Evolutionary conservation across 2,113 vertebrate species (phyloP).

Genomic region (Marcusenius ussheri): DNA sequence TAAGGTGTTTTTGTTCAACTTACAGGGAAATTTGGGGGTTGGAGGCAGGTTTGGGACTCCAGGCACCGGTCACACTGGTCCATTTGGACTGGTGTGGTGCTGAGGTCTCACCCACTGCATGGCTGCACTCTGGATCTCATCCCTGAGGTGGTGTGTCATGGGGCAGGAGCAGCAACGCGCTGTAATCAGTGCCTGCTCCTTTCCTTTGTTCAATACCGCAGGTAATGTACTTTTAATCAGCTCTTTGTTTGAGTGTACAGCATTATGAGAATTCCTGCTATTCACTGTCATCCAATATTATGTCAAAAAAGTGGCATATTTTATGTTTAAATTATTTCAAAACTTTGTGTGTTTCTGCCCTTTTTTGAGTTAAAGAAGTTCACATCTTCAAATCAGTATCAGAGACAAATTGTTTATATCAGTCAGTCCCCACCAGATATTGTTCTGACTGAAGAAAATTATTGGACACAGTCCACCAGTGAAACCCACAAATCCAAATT

Average conservation of each 20-base stretch:
- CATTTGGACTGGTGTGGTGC: too few species aligned
- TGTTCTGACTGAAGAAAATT: background rate
- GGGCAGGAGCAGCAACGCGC: too few species aligned
- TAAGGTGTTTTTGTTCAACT: background rate
- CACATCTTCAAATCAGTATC: background rate
- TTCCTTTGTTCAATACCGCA: background rate
- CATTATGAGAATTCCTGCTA: background rate
- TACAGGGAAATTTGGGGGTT: too few species aligned
- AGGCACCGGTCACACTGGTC: too few species aligned
- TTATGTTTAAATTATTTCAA: background rate
- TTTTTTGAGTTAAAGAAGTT: background rate
- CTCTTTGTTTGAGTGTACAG: background rate
- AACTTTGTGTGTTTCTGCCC: background rate
- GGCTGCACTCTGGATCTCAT: too few species aligned
- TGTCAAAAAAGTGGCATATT: background rate
- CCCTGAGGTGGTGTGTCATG: too few species aligned
- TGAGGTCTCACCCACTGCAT: too few species aligned
- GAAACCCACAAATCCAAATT: background rate
- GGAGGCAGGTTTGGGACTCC: too few species aligned
- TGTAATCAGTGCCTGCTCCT: too few species aligned
- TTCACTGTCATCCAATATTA: background rate
- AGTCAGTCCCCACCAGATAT: background rate
- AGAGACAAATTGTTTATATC: background rate
- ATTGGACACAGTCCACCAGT: background rate
- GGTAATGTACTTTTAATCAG: background rate